Evolutionary conservation across 2,888 invertebrate species (phyloP), one percentile per base, ranked within the genome.

Genomic region (Euplexia lucipara): DNA sequence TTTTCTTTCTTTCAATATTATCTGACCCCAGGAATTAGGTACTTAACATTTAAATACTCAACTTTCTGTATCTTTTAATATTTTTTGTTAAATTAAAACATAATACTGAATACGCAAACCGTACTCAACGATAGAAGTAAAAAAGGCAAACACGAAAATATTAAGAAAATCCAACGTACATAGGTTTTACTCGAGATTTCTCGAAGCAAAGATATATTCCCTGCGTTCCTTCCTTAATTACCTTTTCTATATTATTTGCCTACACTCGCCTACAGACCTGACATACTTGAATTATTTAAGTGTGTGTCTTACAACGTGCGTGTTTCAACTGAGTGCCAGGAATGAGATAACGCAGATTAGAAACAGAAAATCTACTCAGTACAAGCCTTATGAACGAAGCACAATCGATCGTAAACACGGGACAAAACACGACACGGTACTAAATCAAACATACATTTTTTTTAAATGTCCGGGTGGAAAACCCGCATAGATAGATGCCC

Each of bases 181-280:
- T n/a, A n/a, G n/a, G n/a, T n/a, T 26, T 14, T 49, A 35, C 26
- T 9, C 7, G 10, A 47, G 45, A 52, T 57, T 71, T 37, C 18
- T 20, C 10, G 20, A 7, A 8, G 30, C 14, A 8, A 58, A 26
- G 16, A 47, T 42, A 54, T 47, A 56, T 56, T 51, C 52, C 35
- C 56, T 5, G 5, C 39, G 8, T 16, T 51, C 39, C n/a, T 47
- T 32, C 49, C 30, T 56, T 73, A 74, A 73, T 73, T 69, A 69
- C 74, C 53, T 37, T 9, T 16, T 12, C 35, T 69, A 44, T 48
- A 68, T 59, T 56, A 73, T 68, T 59, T 62, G 51, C 72, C 37
- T 73, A 44, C 58, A 39, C 35, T 51, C 16, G 30, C 51, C 39
- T 52, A 45, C 16, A 14, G 39, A 35, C 49, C 20, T 49, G 20